Evolutionary conservation across 2,797 vertebrate genomes (phyloP).

Genomic region (Silurus aristotelis): DNA sequence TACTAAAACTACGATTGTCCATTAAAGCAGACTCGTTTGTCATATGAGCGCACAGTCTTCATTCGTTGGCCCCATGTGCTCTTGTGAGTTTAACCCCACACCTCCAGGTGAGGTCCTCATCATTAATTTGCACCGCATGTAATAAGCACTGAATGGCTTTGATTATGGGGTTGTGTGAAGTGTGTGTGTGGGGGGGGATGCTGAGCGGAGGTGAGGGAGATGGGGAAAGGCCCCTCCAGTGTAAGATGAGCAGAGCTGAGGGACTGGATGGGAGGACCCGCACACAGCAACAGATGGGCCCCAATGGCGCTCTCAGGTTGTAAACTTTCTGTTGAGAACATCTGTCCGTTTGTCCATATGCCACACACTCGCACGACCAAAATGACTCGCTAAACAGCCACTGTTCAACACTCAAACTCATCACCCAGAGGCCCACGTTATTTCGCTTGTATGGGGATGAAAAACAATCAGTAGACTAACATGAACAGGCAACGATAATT

Average conservation of each 20-base stretch:
- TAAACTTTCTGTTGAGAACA: constrained; percentile 81
- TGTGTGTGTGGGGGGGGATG: constrained; percentile 34
- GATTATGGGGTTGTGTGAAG: constrained; percentile 49
- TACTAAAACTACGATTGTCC: not conserved
- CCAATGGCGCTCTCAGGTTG: constrained; percentile 75
- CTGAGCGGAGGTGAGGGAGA: constrained; percentile 47
- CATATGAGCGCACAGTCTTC: constrained; percentile 25
- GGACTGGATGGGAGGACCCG: constrained; percentile 67
- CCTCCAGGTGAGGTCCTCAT: constrained; percentile 57
- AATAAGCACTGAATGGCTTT: constrained; percentile 54
- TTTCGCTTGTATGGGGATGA: not conserved
- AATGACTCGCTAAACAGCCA: constrained; percentile 2
- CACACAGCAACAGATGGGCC: constrained; percentile 79
- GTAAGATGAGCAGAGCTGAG: constrained; percentile 56
- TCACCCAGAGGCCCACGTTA: constrained; percentile 4
- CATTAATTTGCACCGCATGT: constrained; percentile 52
- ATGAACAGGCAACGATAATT: constrained; percentile 44
- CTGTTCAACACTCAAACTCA: constrained; percentile 25
- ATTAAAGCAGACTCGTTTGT: not conserved
- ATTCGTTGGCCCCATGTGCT: constrained; percentile 23
- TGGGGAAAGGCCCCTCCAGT: constrained; percentile 50
- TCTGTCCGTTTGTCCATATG: constrained; percentile 81
- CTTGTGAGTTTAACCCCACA: constrained; percentile 52
- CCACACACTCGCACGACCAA: constrained; percentile 59
- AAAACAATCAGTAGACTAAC: constrained; percentile 14